Evolutionary conservation across 2,888 invertebrate genomes (phyloP), one percentile per base, ranked within the genome.

Genomic region (Biston stratarius): DNA sequence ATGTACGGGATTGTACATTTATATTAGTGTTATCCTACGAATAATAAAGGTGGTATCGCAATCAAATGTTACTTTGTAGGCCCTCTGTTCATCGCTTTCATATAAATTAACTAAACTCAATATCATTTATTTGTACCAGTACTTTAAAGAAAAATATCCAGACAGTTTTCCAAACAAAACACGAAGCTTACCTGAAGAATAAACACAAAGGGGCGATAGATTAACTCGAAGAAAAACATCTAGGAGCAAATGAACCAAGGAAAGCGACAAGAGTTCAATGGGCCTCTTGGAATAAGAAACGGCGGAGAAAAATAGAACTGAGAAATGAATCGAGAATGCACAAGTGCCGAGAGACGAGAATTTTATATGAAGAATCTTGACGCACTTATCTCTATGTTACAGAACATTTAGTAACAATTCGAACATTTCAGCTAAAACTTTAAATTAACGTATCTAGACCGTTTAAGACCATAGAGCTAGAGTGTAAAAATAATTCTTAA

Each of bases 251-350:
- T 77, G 72, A 74, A 74, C 62, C 64, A 74, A 64, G 64, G 59
- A 69, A 74, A 71, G 61, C 66, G 64, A 72, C 69, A 70, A 72
- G 61, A 73, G 69, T 74, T 73, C 66, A 81, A 77, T 74, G 67
- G 71, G 66, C 66, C 63, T 70, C 55, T 71, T 52, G 64, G 63
- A 71, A 69, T 70, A 70, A 70, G 66, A 72, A 72, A 72, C 66
- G 70, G 61, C 64, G 61, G 67, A 70, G 74, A 75, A 77, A 75
- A 75, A 75, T 73, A 73, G 64, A 69, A 75, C 74, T 74, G 74
- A 76, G 61, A 72, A 77, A 76, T 76, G 69, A 71, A 59, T 68
- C 67, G 64, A 70, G 67, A 38, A 59, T 60, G 56, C 55, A 59
- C 45, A 62, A 67, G 59, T 40, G 47, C n/a, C 38, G 55, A 56